A percentile compares a stretch with the other conserved stretches of the same genome.
Conservation (phyloP, 2,888 invertebrate genomes). For the Sphaerophoria rueppellii region DNA sequence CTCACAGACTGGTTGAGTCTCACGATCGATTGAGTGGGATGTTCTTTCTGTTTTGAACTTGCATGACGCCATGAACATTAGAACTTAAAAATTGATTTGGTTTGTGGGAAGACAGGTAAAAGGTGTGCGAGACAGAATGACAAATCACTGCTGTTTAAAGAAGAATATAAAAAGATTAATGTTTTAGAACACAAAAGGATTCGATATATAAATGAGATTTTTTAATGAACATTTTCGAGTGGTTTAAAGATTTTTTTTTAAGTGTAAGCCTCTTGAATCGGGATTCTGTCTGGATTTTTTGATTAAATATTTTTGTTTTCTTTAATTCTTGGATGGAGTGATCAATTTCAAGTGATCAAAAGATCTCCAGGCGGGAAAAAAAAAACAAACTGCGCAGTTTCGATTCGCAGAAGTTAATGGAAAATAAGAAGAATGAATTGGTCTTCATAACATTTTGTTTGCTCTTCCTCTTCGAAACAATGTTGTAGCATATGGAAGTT, state of each 20-base stretch:
- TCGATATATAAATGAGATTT: conserved; percentile 22
- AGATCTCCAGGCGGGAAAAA: conserved; percentile 15
- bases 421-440: background rate
- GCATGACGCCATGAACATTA: conserved; percentile 62
- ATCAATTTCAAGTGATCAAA: conserved; percentile 24
- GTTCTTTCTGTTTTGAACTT: background rate
- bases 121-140: conserved; percentile 45
- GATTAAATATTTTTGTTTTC: conserved; percentile 1
- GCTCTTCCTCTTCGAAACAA: background rate
- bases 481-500: too few species aligned
- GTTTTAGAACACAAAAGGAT: conserved; percentile 22
- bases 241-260: background rate
- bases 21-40: conserved; percentile 44
- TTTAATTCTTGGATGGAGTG: background rate
- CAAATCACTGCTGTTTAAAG: conserved; percentile 30
- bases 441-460: background rate
- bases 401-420: background rate
- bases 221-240: conserved; percentile 8
- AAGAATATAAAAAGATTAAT: conserved; percentile 17
- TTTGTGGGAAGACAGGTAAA: conserved; percentile 69
- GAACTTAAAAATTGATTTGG: conserved; percentile 54
- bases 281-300: background rate
- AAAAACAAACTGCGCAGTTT: conserved; percentile 12
- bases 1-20: conserved; percentile 45
- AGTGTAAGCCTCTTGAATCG: background rate